phyloP scores from a whole-genome alignment of 2,113 vertebrate genomes.

The Phocoena phocoena region DNA sequence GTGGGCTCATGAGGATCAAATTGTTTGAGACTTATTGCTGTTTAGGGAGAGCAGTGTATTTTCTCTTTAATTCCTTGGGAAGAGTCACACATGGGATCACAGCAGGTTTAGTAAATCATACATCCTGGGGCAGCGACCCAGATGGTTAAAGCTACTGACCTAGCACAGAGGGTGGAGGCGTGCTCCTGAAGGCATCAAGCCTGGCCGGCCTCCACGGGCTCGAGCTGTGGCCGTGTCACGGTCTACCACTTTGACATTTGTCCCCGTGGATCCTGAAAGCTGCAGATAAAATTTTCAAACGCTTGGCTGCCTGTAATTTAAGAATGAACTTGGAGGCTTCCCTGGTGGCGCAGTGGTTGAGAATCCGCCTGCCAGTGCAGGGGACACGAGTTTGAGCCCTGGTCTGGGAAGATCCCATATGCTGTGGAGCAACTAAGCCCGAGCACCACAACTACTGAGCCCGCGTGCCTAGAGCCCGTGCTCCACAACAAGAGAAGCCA shows the following conservation, averaged over 20 bases:
- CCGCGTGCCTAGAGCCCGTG: no score
- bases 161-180: background rate
- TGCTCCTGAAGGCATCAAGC: background rate
- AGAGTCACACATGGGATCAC: constrained; percentile 32
- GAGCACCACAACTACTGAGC: no score
- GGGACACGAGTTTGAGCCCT: no score
- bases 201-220: background rate
- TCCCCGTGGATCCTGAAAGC: constrained; percentile 54
- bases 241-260: constrained; percentile 55
- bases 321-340: constrained; percentile 55
- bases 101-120: background rate
- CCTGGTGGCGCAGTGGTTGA: no score
- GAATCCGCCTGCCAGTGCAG: no score
- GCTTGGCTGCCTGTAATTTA: constrained; percentile 56
- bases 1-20: background rate
- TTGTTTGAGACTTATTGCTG: background rate
- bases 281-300: constrained; percentile 69
- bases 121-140: background rate
- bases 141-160: constrained; percentile 29
- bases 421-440: no score
- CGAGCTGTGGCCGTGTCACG: background rate
- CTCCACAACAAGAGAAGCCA: no score
- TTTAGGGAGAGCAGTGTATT: background rate
- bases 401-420: no score
- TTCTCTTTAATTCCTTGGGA: constrained; percentile 32